Conservation (phyloP, 2,797 vertebrate genomes). For the Malacoctenus gilli region DNA sequence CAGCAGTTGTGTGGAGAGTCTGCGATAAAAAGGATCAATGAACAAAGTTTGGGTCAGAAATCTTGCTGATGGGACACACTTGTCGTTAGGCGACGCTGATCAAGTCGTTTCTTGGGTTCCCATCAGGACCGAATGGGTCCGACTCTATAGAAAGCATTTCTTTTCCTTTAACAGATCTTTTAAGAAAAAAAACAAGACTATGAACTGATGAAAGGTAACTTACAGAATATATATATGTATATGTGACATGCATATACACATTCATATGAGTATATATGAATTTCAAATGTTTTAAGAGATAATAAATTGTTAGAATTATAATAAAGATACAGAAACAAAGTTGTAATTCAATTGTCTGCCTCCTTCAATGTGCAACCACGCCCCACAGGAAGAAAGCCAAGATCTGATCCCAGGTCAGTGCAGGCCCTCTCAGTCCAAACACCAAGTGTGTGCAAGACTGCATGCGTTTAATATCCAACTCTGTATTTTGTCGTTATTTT, state of each 20-base stretch:
- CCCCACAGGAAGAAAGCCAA: too few species aligned
- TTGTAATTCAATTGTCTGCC: constrained; percentile 47
- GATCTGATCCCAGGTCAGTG: too few species aligned
- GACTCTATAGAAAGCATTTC: constrained; percentile 80
- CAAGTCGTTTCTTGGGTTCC: constrained; percentile 32
- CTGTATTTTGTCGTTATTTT: too few species aligned
- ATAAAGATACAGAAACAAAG: constrained; percentile 83
- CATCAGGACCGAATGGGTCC: constrained; percentile 50
- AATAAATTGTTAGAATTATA: constrained; percentile 86
- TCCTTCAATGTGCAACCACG: too few species aligned
- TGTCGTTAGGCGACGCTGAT: too few species aligned
- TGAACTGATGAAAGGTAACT: constrained; percentile 79
- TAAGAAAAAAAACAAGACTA: constrained; percentile 70
- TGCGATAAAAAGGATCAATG: too few species aligned
- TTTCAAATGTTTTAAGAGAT: constrained; percentile 87
- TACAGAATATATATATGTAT: constrained; percentile 85
- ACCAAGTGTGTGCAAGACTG: too few species aligned
- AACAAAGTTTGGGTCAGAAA: constrained; percentile 1
- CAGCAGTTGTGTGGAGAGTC: too few species aligned
- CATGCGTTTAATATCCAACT: too few species aligned
- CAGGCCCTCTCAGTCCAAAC: too few species aligned
- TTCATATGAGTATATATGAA: constrained; percentile 83
- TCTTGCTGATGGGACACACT: too few species aligned
- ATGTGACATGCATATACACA: constrained; percentile 79
- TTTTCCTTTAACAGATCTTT: constrained; percentile 79